Conservation (phyloP, 2,888 invertebrate species). For the Caenorhabditis afra region DNA sequence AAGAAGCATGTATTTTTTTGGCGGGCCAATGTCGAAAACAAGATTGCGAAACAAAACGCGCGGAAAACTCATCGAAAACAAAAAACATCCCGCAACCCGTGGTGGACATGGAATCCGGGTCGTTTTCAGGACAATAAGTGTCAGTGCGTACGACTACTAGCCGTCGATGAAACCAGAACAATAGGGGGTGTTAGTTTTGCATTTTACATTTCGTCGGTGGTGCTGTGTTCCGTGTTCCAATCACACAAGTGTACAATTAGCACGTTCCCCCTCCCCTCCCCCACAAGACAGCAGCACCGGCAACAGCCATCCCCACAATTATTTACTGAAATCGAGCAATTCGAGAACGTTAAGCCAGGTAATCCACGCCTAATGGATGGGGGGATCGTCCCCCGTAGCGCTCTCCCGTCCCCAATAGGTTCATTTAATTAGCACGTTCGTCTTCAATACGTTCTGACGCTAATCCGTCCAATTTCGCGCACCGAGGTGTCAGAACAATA, state of each 20-base stretch:
- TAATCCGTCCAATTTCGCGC: slow-evolving; percentile 58
- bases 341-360: slow-evolving; percentile 58
- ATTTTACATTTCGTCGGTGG: neutral
- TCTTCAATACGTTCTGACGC: slow-evolving; percentile 36
- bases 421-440: slow-evolving; percentile 59
- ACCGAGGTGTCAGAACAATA: slow-evolving; percentile 41
- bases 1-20: too few species aligned
- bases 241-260: slow-evolving; percentile 29
- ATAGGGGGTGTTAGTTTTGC: slow-evolving; percentile 27
- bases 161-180: slow-evolving; percentile 37
- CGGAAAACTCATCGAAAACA: slow-evolving; percentile 31
- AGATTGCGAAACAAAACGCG: slow-evolving; percentile 15
- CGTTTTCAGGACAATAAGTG: slow-evolving; percentile 44
- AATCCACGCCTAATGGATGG: slow-evolving; percentile 50
- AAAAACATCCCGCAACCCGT: slow-evolving; percentile 14
- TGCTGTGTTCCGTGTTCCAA: slow-evolving; percentile 20
- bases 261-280: neutral
- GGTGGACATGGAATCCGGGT: slow-evolving; percentile 22
- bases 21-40: neutral
- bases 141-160: slow-evolving; percentile 35
- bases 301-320: neutral
- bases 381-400: neutral
- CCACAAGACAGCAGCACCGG: too few species aligned
- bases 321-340: slow-evolving; percentile 35
- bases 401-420: slow-evolving; percentile 14